Evolutionary conservation across 2,888 invertebrate genomes (phyloP).

Genomic region (Cheilosia impressa): DNA sequence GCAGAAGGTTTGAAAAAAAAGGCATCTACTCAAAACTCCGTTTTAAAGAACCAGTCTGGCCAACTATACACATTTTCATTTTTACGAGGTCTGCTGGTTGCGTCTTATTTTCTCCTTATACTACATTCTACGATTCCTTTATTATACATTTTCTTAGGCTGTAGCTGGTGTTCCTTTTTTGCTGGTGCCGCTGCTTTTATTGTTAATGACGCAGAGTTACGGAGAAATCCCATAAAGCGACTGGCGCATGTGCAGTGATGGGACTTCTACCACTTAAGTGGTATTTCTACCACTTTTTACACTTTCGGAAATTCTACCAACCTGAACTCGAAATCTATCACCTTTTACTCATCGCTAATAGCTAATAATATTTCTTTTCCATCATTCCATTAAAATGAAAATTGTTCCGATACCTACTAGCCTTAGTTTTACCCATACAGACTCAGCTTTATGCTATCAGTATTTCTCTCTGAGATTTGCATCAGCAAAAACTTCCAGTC

Average conservation of each 20-base stretch:
- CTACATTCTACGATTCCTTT: constrained; percentile 17
- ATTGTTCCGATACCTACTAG: too few species aligned
- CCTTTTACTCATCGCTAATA: too few species aligned
- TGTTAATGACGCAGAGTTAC: constrained; percentile 43
- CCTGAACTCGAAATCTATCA: too few species aligned
- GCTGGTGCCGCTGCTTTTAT: constrained; percentile 21
- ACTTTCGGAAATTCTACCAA: too few species aligned
- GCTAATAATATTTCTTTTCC: too few species aligned
- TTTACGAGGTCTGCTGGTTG: background rate
- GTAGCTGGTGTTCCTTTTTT: constrained; percentile 14
- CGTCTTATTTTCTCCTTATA: background rate
- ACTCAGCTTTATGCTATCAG: too few species aligned
- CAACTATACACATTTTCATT: constrained; percentile 9
- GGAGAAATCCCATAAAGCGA: constrained; percentile 36
- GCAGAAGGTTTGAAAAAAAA: background rate
- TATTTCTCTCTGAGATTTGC: too few species aligned
- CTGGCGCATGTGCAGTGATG: constrained; percentile 48
- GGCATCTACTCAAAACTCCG: constrained; percentile 34
- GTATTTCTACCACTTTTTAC: too few species aligned
- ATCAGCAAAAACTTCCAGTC: too few species aligned
- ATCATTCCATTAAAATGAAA: too few species aligned
- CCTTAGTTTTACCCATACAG: too few species aligned
- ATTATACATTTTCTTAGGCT: constrained; percentile 4
- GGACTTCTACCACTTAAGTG: too few species aligned
- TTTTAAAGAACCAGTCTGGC: constrained; percentile 30